Evolutionary conservation across 2,888 invertebrate genomes (phyloP).

Genomic region (Thera obeliscata): DNA sequence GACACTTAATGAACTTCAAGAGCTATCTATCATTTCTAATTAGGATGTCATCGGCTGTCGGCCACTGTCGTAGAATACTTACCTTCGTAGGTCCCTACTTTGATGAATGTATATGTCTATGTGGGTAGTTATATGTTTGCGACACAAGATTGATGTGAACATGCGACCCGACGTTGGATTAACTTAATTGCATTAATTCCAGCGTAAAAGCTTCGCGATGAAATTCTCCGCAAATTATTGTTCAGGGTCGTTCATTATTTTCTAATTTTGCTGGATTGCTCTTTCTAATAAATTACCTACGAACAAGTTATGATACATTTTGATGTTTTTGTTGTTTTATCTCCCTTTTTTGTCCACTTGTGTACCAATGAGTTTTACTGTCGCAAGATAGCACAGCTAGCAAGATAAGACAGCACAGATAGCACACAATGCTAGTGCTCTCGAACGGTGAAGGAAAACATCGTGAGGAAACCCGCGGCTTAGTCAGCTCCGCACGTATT

Average conservation of each 20-base stretch:
- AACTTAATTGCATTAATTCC: constrained; percentile 54
- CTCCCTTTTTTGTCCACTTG: constrained; percentile 47
- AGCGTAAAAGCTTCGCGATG: constrained; percentile 44
- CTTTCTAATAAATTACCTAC: constrained; percentile 5
- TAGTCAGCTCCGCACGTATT: too few species aligned
- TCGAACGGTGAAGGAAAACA: too few species aligned
- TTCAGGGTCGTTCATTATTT: constrained; percentile 31
- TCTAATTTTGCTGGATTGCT: constrained; percentile 31
- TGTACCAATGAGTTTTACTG: too few species aligned
- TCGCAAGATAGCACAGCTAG: too few species aligned
- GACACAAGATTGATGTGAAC: constrained; percentile 43
- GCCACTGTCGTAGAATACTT: too few species aligned
- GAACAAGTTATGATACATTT: background rate
- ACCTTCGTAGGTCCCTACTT: too few species aligned
- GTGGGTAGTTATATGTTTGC: background rate
- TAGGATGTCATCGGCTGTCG: constrained; percentile 12
- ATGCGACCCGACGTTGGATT: constrained; percentile 48
- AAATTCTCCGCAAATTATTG: constrained; percentile 40
- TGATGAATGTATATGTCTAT: background rate
- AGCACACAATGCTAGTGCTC: too few species aligned
- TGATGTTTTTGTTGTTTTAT: constrained; percentile 12
- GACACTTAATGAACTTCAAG: constrained; percentile 16
- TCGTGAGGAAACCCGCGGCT: too few species aligned
- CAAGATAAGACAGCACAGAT: too few species aligned
- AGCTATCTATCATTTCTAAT: constrained; percentile 25